Percentiles rank a stretch among this genome's conserved stretches.
Evolutionary conservation across 2,113 vertebrate species (phyloP).

Genomic region (Pangasianodon gigas): DNA sequence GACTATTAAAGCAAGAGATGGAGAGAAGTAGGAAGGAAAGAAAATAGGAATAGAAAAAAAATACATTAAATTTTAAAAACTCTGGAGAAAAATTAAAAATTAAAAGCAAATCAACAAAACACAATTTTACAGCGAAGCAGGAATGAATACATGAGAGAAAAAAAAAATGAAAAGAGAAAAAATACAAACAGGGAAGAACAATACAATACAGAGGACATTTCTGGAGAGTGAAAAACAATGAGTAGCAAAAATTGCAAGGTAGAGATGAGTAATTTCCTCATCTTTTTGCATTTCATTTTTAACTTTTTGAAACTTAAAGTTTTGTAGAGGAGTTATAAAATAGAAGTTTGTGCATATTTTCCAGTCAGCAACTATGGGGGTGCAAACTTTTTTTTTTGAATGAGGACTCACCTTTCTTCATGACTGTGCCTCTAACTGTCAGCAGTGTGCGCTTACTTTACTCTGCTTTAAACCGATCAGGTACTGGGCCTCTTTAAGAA

Average conservation of each 20-base stretch:
- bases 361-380: too few species aligned
- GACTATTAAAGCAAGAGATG: too few species aligned
- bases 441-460: conserved; percentile 22
- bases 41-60: background rate
- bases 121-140: background rate
- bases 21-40: background rate
- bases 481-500: conserved; percentile 80
- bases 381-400: background rate
- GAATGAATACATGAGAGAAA: background rate
- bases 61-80: background rate
- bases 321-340: background rate
- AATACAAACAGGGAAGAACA: background rate
- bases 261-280: background rate
- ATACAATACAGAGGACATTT: background rate
- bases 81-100: background rate
- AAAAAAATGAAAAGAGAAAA: background rate
- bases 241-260: background rate
- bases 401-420: background rate
- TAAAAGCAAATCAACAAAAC: background rate
- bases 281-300: background rate
- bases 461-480: conserved; percentile 50
- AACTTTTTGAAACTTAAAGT: background rate
- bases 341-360: background rate
- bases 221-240: background rate
- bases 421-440: background rate